Evolutionary conservation across 92 coral and sea anemone genomes (phyloP).

Genomic region (Palythoa grandiflora): DNA sequence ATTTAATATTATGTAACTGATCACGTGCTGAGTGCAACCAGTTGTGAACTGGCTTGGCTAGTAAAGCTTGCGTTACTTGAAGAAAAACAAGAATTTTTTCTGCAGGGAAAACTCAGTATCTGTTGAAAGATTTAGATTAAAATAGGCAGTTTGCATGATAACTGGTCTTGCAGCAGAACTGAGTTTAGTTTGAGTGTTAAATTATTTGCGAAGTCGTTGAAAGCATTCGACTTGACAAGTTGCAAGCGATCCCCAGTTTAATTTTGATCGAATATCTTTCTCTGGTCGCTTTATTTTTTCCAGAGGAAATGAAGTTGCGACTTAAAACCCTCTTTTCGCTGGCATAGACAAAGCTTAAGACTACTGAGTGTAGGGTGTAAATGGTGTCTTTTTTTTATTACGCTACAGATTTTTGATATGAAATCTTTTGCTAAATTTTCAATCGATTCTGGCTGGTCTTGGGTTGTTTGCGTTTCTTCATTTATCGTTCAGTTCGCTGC

Average conservation of each 20-base stretch:
- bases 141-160: conserved; percentile 20
- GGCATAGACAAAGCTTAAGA: neutral
- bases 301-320: neutral
- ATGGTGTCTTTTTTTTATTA: no score
- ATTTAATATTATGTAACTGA: neutral
- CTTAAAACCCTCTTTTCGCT: neutral
- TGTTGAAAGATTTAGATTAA: conserved; percentile 16
- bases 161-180: conserved; percentile 27
- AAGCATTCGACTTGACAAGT: neutral
- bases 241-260: neutral
- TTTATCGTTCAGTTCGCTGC: conserved; percentile 74
- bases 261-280: neutral
- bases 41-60: conserved; percentile 32
- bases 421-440: conserved; percentile 41
- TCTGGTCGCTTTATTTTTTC: neutral
- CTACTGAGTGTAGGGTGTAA: neutral
- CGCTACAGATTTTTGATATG: conserved; percentile 5
- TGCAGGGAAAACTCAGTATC: neutral
- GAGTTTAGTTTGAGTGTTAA: neutral
- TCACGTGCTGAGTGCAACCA: conserved; percentile 24
- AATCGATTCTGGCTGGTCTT: conserved; percentile 71
- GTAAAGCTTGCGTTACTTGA: conserved; percentile 52
- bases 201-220: neutral
- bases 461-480: conserved; percentile 79
- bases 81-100: conserved; percentile 22